Evolutionary conservation across 2,113 vertebrate species (phyloP).

Genomic region (Pomatorhinus ruficollis): DNA sequence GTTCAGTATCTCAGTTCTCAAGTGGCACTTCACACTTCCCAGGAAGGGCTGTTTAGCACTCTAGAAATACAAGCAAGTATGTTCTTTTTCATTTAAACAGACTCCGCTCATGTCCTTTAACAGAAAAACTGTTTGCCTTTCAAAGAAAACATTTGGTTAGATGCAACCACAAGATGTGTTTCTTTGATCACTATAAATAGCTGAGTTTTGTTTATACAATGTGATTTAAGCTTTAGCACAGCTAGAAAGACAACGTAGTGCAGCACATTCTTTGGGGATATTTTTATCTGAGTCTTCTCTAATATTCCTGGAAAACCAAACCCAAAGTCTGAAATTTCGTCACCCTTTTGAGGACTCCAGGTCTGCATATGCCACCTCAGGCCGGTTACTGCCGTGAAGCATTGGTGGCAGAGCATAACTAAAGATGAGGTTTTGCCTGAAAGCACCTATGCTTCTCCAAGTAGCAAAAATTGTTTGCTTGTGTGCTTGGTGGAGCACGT

Average conservation of each 20-base stretch:
- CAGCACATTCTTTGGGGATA: background rate
- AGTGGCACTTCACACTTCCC: background rate
- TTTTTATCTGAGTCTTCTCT: background rate
- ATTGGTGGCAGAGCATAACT: background rate
- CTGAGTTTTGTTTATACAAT: background rate
- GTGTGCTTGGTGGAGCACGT: fast-evolving
- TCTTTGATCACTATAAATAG: conserved; percentile 27
- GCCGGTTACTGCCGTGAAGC: background rate
- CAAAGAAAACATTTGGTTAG: conserved; percentile 19
- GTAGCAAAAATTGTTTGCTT: background rate
- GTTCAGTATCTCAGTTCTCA: background rate
- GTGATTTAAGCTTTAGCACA: background rate
- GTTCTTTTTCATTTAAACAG: conserved; percentile 8
- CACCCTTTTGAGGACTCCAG: background rate
- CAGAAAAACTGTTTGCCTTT: background rate
- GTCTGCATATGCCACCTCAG: background rate
- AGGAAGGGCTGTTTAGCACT: background rate
- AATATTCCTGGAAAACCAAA: background rate
- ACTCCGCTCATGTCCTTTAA: background rate
- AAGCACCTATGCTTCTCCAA: background rate
- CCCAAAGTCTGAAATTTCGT: background rate
- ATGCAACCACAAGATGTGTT: background rate
- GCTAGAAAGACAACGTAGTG: background rate
- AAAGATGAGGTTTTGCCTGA: background rate
- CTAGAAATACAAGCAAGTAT: background rate